Evolutionary conservation across 2,888 invertebrate species (phyloP).

Genomic region (Drosophila aldrichi): DNA sequence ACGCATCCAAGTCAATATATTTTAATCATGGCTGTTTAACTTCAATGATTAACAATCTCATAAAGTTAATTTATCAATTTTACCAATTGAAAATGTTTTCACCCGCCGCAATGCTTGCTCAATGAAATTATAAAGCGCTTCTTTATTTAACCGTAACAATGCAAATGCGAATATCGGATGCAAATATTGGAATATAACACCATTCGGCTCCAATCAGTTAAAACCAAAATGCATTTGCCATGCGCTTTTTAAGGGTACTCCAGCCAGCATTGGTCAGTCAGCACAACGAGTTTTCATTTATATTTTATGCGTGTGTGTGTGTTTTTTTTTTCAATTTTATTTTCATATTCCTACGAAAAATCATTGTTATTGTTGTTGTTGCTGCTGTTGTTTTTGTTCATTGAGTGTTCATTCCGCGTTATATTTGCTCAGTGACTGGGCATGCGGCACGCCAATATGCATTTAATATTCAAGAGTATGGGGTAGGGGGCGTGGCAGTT

Average conservation of each 20-base stretch:
- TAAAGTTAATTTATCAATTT: neutral
- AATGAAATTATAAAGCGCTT: constrained; percentile 8
- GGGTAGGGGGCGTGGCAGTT: constrained; percentile 29
- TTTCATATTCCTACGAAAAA: constrained; percentile 41
- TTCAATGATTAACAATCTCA: neutral
- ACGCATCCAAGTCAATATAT: neutral
- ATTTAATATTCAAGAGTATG: constrained; percentile 49
- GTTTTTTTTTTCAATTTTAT: constrained; percentile 1
- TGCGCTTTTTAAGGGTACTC: constrained; percentile 40
- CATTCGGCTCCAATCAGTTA: constrained; percentile 39
- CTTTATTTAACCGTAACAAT: constrained; percentile 19
- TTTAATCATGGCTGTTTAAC: neutral
- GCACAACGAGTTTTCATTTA: constrained; percentile 23
- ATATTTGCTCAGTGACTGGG: constrained; percentile 55
- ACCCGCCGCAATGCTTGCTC: neutral
- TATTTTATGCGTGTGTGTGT: constrained; percentile 9
- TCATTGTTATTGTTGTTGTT: neutral
- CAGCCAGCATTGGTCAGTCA: constrained; percentile 35
- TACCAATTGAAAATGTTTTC: neutral
- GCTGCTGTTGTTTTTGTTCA: constrained; percentile 13
- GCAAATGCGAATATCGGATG: constrained; percentile 16
- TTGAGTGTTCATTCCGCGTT: constrained; percentile 27
- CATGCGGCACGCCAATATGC: constrained; percentile 61
- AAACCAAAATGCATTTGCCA: constrained; percentile 44
- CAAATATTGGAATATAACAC: constrained; percentile 22